These are phyloP conservation scores for Acanthurus leucopareius DNA, from an alignment of 2,797 vertebrate species.

Conservation along the genomic window DNA sequence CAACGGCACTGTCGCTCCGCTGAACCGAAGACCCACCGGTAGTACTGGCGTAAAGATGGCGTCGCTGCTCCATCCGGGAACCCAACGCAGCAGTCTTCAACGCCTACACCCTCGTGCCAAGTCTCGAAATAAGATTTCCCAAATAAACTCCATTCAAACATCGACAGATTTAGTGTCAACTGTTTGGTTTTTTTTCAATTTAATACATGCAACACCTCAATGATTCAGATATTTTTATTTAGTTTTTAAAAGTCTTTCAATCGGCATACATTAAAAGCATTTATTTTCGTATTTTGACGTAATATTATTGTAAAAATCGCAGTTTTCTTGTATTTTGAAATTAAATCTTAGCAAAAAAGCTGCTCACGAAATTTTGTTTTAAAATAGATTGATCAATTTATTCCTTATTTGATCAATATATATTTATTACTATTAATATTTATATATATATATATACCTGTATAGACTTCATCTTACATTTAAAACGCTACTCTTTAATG, in stretches of 20 bases:
- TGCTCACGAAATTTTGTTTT: no score
- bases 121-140: constrained; percentile 16
- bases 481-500: not conserved
- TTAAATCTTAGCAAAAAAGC: not conserved
- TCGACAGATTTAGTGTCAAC: rapidly evolving
- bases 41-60: constrained; percentile 85
- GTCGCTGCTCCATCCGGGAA: constrained; percentile 82
- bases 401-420: no score
- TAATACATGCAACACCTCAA: rapidly evolving
- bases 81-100: constrained; percentile 50
- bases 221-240: rapidly evolving
- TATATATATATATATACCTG: not conserved
- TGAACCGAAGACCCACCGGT: constrained; percentile 79
- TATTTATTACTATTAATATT: not conserved
- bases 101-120: constrained; percentile 28
- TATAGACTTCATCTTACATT: not conserved
- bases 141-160: not conserved
- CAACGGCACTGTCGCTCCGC: constrained; percentile 80
- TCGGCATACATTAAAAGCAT: not conserved
- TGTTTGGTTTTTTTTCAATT: rapidly evolving
- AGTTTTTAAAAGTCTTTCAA: rapidly evolving
- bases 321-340: no score
- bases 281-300: not conserved
- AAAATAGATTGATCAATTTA: no score
- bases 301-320: no score